Evolutionary conservation across 2,888 invertebrate genomes (phyloP), one percentile per base, ranked within the genome.

Genomic region (Aricia artaxerxes): DNA sequence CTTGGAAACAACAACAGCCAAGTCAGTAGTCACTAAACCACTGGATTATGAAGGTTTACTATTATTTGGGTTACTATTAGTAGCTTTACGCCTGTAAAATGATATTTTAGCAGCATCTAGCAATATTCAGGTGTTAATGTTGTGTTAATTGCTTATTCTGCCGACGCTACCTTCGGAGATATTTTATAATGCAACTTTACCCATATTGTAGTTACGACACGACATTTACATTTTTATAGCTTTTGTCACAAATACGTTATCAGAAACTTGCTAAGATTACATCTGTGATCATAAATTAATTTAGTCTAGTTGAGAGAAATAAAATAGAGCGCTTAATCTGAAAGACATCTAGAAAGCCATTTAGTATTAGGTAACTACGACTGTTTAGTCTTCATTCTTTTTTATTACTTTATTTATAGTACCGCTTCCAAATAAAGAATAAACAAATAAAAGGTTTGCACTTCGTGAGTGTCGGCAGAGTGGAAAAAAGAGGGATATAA

Each of bases 191-290:
- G 76, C 53, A 49, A 35, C 35, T 69, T 38, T 69, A 69, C 35
- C 35, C 69, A 35, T 38, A 35, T 7, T 35, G 76, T 35, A 11
- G 53, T 76, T 76, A 57, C 76, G 53, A 76, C 53, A 76, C 57
- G 24, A 57, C 49, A 76, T 76, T 76, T 76, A 76, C 76, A 76
- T 76, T 76, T 75, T 76, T 76, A 76, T 53, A 6, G 35, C 53
- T 57, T 76, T 75, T 75, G 75, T 75, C 44, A 75, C 75, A 49
- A 75, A 49, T 75, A 44, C 44, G 49, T 75, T 44, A 49, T 49
- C 44, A 49, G 75, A 49, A 40, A 13, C 75, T 1, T 1, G 24
- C 75, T 24, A n/a, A 31, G 44, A 75, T 69, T 69, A 69, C 69
- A 69, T 69, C 35, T 69, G 11, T 35, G 69, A 69, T 69, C 69